Percentiles rank a stretch among this genome's conserved stretches.
Conservation (phyloP, 2,888 invertebrate species). For the Frankliniella fusca region DNA sequence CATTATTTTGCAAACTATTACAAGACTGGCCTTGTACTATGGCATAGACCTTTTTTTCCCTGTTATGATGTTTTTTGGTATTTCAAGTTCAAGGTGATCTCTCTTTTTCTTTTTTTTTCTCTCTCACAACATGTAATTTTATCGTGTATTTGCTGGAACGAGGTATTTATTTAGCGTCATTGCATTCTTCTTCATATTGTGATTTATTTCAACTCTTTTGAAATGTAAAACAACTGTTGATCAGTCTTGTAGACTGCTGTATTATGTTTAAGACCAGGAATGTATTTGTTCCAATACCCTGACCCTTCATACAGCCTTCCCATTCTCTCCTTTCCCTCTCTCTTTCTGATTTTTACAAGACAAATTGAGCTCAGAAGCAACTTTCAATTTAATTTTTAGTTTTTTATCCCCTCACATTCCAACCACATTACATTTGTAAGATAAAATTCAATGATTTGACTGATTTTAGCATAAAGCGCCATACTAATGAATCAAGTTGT, state of each 20-base stretch:
- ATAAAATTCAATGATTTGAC: conserved; percentile 21
- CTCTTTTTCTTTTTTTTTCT: background rate
- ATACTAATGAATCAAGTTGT: conserved; percentile 18
- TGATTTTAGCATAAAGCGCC: conserved; percentile 14
- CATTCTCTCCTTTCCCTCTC: background rate
- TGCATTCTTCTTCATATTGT: background rate
- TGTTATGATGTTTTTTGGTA: background rate
- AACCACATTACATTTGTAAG: conserved; percentile 7
- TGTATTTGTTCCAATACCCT: background rate
- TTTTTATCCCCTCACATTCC: background rate
- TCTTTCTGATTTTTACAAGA: background rate
- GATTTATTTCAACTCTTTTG: background rate
- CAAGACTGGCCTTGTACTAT: conserved; percentile 26
- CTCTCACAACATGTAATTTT: background rate
- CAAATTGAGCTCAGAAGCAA: background rate
- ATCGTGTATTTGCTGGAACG: background rate
- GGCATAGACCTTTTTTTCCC: background rate
- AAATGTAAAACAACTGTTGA: background rate
- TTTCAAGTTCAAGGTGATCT: background rate
- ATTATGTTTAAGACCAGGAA: background rate
- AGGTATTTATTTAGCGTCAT: background rate
- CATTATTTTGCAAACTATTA: background rate
- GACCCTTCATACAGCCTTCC: background rate
- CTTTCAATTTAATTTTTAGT: background rate
- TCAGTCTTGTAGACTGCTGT: background rate